These are phyloP conservation scores for Phymanthus crucifer DNA, from an alignment of 92 coral and sea anemone species.

Conservation along the genomic window DNA sequence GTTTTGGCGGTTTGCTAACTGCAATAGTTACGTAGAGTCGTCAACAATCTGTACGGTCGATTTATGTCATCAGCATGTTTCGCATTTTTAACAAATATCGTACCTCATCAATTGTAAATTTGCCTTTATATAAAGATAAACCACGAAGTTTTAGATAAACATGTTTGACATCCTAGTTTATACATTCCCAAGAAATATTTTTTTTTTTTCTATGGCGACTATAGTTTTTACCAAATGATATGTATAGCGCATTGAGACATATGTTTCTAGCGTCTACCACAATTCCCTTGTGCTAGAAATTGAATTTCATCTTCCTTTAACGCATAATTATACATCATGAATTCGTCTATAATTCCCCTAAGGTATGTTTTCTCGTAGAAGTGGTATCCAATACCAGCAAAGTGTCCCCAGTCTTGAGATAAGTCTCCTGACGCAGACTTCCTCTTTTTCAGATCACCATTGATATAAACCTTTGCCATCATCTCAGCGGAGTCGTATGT, in stretches of 20 bases:
- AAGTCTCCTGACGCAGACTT: constrained; percentile 91
- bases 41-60: too few relatives aligned
- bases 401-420: constrained; percentile 99
- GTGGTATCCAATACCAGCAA: constrained; percentile 94
- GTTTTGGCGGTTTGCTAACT: too few relatives aligned
- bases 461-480: constrained; percentile 87
- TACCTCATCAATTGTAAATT: too few relatives aligned
- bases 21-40: too few relatives aligned
- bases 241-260: neutral
- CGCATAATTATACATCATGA: constrained; percentile 91
- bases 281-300: constrained; percentile 71
- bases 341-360: constrained; percentile 86
- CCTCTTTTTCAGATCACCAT: constrained; percentile 70
- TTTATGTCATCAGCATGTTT: too few relatives aligned
- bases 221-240: neutral
- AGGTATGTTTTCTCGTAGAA: constrained; percentile 74
- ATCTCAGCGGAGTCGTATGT: constrained; percentile 77
- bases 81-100: too few relatives aligned
- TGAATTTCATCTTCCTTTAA: constrained; percentile 69
- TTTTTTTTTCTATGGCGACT: neutral
- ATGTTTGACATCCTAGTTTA: too few relatives aligned
- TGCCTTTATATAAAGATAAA: too few relatives aligned
- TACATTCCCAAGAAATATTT: too few relatives aligned
- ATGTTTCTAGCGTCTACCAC: constrained; percentile 10
- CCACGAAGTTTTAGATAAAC: too few relatives aligned